Percentiles rank a stretch among this genome's conserved stretches.
These are phyloP conservation scores for Nipponia nippon DNA, from an alignment of 2,113 vertebrate species.

Conservation along the genomic window DNA sequence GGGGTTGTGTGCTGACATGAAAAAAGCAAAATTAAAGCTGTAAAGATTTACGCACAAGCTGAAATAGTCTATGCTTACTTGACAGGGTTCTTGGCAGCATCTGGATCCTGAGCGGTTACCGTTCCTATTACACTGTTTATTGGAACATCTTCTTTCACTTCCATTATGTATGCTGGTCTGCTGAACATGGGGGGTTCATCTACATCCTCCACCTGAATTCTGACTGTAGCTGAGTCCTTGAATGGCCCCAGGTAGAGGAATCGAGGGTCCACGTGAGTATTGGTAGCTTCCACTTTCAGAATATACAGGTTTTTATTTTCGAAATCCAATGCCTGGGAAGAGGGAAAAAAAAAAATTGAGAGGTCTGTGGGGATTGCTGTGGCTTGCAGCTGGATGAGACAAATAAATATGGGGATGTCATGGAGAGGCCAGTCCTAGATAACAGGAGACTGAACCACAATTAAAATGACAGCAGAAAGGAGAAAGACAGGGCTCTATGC, in stretches of 20 bases:
- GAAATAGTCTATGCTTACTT: constrained; percentile 78
- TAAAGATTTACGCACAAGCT: not conserved
- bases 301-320: constrained; percentile 87
- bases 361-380: not conserved
- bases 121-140: constrained; percentile 80
- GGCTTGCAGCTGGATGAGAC: not conserved
- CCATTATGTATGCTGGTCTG: constrained; percentile 83
- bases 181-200: constrained; percentile 92
- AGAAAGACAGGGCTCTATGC: not conserved
- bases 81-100: constrained; percentile 82
- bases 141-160: constrained; percentile 87
- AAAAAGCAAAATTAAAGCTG: not conserved
- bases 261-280: constrained; percentile 81
- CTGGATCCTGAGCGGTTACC: constrained; percentile 87
- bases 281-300: constrained; percentile 89
- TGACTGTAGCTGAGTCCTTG: constrained; percentile 85
- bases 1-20: not conserved
- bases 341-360: not conserved
- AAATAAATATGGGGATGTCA: not conserved
- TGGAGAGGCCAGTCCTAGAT: not conserved
- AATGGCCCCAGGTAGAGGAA: constrained; percentile 88
- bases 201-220: constrained; percentile 88
- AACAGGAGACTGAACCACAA: not conserved
- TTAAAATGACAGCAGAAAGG: not conserved
- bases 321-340: constrained; percentile 84